Evolutionary conservation across 1,140 invertebrate species (phyloP).

Genomic region (Sipha flava): DNA sequence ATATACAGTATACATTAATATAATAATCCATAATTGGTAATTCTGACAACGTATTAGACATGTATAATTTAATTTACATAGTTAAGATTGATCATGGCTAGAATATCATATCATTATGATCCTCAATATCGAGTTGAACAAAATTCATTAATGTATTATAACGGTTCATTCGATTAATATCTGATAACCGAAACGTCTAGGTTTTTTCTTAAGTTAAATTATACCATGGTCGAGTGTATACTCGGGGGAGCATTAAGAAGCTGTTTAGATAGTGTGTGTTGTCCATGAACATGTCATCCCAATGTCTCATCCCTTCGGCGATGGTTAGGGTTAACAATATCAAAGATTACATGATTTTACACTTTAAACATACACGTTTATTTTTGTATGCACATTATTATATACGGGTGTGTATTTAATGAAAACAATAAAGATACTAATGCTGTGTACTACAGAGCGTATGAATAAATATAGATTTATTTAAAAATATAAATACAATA

Average conservation of each 20-base stretch:
- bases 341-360: conserved; percentile 16
- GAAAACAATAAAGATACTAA: conserved; percentile 26
- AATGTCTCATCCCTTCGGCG: not conserved
- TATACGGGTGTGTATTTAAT: not conserved
- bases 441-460: not conserved
- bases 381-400: not conserved
- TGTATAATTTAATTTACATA: too few species aligned
- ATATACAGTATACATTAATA: too few species aligned
- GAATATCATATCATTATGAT: not conserved
- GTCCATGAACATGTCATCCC: too few species aligned
- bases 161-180: not conserved
- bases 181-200: not conserved
- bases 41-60: too few species aligned
- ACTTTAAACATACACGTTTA: conserved; percentile 5
- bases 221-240: not conserved
- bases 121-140: not conserved
- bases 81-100: too few species aligned
- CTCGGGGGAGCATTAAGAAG: not conserved
- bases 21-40: too few species aligned
- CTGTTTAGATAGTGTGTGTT: not conserved
- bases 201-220: not conserved
- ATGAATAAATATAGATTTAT: not conserved
- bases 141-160: not conserved
- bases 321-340: not conserved
- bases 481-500: not conserved